Base-by-base conservation (phyloP, 2,797 vertebrate genomes). In the Anolis apletophallus region DNA sequence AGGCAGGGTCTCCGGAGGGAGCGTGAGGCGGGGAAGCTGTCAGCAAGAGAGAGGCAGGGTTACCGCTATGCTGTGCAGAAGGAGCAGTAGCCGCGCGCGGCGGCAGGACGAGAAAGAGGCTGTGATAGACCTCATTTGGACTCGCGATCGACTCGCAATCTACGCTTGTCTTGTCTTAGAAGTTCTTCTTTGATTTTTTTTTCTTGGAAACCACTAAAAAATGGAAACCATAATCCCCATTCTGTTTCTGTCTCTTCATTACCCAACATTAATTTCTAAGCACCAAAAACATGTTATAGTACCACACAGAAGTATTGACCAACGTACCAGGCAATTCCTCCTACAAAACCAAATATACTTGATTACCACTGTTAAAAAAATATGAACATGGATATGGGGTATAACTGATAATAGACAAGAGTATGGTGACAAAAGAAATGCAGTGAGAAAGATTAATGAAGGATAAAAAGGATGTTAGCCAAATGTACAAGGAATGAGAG, bases 301-400 rank as follows among this genome's bases (percentile, higher is more conserved):
- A 5, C 46, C 34, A 85, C 83, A 81, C 59, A 26, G 74, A 85
- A 5, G 71, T 8, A 11, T n/a, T 81, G 32, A 79, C 72, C 85
- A 52, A 75, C 87, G 85, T 85, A 23, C 16, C 1, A 34, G 82
- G 11, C 64, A 89, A 16, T 0, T 88, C 71, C 29, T 93, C 71
- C 29, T 92, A 87, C 80, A 94, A 85, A 91, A 69, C n/a, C 91
- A 94, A 89, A 90, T 92, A 93, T 91, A 84, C 91, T 90, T 87
- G 59, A 93, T 91, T 92, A 92, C 93, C 93, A 94, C 87, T 93
- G 88, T 76, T 85, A 29, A 7, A 71, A 69, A 80, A 34, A 21
- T 71, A 34, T 21, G n/a, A n/a, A 21, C n/a, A 34, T 81, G 67
- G 79, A n/a, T 61, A 13, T 29, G 26, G 36, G 26, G 46, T 17